Evolutionary conservation across 2,797 vertebrate species (phyloP).

Genomic region (Mycteria americana): DNA sequence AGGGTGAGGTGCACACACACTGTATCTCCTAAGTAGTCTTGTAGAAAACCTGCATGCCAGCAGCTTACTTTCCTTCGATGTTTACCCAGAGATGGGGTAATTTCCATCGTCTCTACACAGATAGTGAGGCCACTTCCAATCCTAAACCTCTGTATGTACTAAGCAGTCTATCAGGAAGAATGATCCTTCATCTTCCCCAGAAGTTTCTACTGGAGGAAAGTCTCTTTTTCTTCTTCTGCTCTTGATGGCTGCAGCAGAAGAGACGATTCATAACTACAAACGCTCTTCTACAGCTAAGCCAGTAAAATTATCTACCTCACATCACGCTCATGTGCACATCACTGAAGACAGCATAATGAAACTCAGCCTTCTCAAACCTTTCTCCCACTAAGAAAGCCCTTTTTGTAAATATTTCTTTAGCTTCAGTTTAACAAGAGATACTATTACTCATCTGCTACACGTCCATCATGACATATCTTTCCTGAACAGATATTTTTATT

Average conservation of each 20-base stretch:
- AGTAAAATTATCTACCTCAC: background rate
- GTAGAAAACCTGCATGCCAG: background rate
- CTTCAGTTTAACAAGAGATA: background rate
- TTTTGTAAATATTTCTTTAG: background rate
- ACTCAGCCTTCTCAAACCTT: background rate
- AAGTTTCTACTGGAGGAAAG: background rate
- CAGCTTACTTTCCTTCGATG: background rate
- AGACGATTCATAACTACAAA: background rate
- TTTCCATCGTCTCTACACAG: background rate
- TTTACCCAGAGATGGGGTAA: background rate
- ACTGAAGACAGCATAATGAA: background rate
- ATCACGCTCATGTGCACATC: fast-evolving
- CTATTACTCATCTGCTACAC: background rate
- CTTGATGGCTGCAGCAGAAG: background rate
- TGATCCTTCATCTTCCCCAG: background rate
- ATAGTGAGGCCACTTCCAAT: background rate
- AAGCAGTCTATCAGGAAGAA: background rate
- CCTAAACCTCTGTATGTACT: background rate
- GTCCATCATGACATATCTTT: background rate
- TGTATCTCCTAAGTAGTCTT: background rate
- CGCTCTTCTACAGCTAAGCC: background rate
- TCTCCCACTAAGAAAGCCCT: background rate
- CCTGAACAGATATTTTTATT: background rate
- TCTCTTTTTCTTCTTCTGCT: background rate
- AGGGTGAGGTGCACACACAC: background rate